Evolutionary conservation across 92 coral and sea anemone genomes (phyloP).

Genomic region (Palythoa grandiflora): DNA sequence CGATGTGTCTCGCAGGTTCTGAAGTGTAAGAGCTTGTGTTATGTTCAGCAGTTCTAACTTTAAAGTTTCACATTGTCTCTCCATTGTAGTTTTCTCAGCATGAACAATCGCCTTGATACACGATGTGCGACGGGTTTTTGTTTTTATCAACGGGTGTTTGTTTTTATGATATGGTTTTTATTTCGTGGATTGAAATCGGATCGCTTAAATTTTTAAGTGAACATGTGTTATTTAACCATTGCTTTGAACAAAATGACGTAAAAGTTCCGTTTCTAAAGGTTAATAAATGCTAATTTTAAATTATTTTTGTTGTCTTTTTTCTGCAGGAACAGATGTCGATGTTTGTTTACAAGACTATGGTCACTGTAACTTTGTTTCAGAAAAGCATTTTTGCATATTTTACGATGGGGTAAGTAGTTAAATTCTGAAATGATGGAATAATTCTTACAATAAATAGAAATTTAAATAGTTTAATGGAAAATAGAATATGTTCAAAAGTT

Average conservation of each 20-base stretch:
- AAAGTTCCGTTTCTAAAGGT: not conserved
- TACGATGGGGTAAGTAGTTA: slow-evolving; percentile 89
- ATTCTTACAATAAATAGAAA: no score
- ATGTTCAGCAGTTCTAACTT: no score
- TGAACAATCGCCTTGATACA: no score
- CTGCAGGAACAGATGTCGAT: slow-evolving; percentile 93
- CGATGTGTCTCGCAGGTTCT: no score
- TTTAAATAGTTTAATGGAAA: not conserved
- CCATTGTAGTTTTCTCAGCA: no score
- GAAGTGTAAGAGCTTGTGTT: no score
- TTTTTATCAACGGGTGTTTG: no score
- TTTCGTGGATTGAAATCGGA: not conserved
- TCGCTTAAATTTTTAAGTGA: not conserved
- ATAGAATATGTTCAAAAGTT: not conserved
- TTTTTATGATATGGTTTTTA: not conserved
- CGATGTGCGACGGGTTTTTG: no score
- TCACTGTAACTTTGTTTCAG: slow-evolving; percentile 98
- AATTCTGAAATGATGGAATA: not conserved
- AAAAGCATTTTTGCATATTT: slow-evolving; percentile 96
- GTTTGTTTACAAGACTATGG: slow-evolving; percentile 97
- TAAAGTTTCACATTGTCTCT: no score
- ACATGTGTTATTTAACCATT: no score
- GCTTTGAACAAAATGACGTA: no score
- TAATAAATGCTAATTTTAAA: not conserved
- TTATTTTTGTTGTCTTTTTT: not conserved